Conservation (phyloP, 2,888 invertebrate species). For the Palloptera scutellata region DNA sequence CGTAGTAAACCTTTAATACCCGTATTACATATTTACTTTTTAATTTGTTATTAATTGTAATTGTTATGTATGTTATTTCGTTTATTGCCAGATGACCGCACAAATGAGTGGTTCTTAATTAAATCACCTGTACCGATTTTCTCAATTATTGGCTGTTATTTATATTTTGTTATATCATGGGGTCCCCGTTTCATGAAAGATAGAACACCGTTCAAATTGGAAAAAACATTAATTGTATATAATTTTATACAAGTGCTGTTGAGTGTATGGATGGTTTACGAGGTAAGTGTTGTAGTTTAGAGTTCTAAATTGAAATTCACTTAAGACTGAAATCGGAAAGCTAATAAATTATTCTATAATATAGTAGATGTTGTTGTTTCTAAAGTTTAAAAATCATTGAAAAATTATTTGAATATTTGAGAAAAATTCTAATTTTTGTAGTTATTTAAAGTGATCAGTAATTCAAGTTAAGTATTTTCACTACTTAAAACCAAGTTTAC, state of each 20-base stretch:
- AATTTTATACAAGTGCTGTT: constrained; percentile 88
- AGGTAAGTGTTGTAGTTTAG: constrained; percentile 46
- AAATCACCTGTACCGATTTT: constrained; percentile 74
- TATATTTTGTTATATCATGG: constrained; percentile 77
- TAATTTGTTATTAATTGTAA: too few species aligned
- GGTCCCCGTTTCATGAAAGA: constrained; percentile 90
- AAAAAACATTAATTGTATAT: constrained; percentile 81
- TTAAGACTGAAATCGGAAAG: neutral
- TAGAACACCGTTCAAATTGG: constrained; percentile 82
- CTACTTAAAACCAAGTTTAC: too few species aligned
- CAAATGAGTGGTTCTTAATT: constrained; percentile 74
- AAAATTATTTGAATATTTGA: too few species aligned
- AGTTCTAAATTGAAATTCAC: neutral
- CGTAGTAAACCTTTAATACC: too few species aligned
- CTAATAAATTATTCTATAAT: neutral
- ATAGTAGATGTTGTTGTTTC: neutral
- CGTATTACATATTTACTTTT: too few species aligned
- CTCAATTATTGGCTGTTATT: constrained; percentile 72
- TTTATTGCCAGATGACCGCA: constrained; percentile 68
- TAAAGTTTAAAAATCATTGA: too few species aligned
- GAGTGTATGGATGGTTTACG: constrained; percentile 78
- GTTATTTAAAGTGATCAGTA: neutral
- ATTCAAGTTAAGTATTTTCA: neutral
- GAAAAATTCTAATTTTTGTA: too few species aligned
- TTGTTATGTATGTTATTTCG: too few species aligned